Percentiles rank a stretch among this genome's conserved stretches.
Conservation (phyloP, 2,797 vertebrate genomes). For the Hoplostethus mediterraneus region DNA sequence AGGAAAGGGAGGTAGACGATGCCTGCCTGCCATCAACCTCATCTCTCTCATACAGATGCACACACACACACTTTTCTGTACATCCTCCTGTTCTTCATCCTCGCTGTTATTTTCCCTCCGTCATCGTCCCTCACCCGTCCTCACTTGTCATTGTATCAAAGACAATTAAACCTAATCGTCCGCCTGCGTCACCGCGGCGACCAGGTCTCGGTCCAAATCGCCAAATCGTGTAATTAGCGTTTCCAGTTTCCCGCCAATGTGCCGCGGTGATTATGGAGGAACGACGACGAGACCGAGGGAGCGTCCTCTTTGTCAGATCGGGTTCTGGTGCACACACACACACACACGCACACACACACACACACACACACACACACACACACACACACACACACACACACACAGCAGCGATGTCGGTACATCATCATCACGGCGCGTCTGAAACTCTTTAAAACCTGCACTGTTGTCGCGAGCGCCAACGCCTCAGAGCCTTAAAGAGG, state of each 20-base stretch:
- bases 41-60: conserved; percentile 3
- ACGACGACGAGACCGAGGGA: not conserved
- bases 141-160: conserved; percentile 13
- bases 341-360: no score
- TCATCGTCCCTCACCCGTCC: not conserved
- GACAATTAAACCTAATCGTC: conserved; percentile 48
- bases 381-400: no score
- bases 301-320: not conserved
- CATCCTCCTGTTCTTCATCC: not conserved
- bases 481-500: no score
- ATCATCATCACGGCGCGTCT: no score
- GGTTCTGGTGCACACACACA: no score
- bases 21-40: conserved; percentile 20
- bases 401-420: no score
- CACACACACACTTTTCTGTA: not conserved
- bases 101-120: conserved; percentile 18
- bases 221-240: not conserved
- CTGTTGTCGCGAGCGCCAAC: no score
- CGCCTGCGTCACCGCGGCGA: conserved; percentile 28
- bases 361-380: no score
- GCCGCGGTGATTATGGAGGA: conserved; percentile 16
- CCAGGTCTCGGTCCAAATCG: conserved; percentile 25
- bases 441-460: no score
- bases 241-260: conserved; percentile 7
- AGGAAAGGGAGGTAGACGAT: not conserved